phyloP scores from a whole-genome alignment of 2,113 vertebrate species.

The Malurus melanocephalus region DNA sequence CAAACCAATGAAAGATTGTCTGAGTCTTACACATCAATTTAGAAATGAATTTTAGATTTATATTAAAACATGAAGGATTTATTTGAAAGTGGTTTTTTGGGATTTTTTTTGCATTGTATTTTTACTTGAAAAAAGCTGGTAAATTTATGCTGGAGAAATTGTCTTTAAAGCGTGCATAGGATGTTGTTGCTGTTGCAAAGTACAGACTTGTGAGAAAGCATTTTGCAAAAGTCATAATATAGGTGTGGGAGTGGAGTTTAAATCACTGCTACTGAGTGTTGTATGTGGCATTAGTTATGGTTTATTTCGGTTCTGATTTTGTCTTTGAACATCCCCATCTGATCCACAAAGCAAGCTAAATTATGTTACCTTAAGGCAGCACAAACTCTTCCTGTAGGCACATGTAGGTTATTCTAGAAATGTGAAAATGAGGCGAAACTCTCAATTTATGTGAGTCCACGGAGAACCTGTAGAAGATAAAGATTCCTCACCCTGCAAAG shows the following conservation, averaged over 20 bases:
- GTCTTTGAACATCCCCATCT: not conserved
- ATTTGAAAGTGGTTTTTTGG: not conserved
- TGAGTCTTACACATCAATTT: not conserved
- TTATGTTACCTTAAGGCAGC: not conserved
- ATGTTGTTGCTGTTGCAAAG: not conserved
- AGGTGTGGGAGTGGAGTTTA: not conserved
- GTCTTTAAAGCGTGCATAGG: not conserved
- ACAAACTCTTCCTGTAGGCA: not conserved
- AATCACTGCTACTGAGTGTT: not conserved
- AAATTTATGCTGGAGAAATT: not conserved
- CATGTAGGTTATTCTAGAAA: not conserved
- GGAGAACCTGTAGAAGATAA: not conserved
- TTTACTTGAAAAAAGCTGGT: not conserved
- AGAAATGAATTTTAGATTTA: not conserved
- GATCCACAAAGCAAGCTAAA: not conserved
- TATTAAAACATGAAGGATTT: not conserved
- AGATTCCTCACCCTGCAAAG: accelerated
- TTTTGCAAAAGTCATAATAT: not conserved
- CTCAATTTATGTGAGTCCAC: not conserved
- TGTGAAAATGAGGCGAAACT: not conserved
- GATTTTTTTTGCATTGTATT: not conserved
- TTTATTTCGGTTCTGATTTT: not conserved
- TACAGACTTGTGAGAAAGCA: not conserved
- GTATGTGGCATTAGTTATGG: not conserved
- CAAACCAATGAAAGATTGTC: not conserved